These are phyloP conservation scores for Leptinotarsa rubiginosa DNA, from an alignment of 2,888 invertebrate genomes.

Conservation along the genomic window DNA sequence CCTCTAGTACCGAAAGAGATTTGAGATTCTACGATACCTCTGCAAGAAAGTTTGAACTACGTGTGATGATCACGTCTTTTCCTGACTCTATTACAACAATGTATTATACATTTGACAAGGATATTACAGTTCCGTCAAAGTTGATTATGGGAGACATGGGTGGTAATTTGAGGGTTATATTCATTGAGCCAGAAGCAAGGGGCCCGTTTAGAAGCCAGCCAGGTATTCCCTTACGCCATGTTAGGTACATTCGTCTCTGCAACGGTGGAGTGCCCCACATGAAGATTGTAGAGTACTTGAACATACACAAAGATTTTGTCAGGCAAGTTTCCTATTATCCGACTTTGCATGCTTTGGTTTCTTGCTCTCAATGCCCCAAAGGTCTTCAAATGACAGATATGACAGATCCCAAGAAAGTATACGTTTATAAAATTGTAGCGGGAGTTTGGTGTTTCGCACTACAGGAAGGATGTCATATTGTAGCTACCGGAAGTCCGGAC, in stretches of 20 bases:
- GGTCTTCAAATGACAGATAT: slow-evolving; percentile 74
- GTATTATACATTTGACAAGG: slow-evolving; percentile 73
- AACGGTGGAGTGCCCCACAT: slow-evolving; percentile 57
- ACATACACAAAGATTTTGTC: slow-evolving; percentile 62
- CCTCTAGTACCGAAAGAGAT: slow-evolving; percentile 82
- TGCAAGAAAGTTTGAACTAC: slow-evolving; percentile 78
- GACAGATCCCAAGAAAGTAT: slow-evolving; percentile 40
- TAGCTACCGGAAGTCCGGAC: slow-evolving; percentile 82
- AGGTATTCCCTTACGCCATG: slow-evolving; percentile 71
- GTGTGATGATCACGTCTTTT: slow-evolving; percentile 77
- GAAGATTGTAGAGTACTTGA: slow-evolving; percentile 46
- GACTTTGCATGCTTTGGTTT: slow-evolving; percentile 76
- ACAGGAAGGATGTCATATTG: slow-evolving; percentile 69
- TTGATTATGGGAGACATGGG: slow-evolving; percentile 80
- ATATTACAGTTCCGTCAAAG: slow-evolving; percentile 71
- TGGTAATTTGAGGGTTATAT: slow-evolving; percentile 76
- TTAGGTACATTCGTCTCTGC: slow-evolving; percentile 68
- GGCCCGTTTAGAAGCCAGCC: slow-evolving; percentile 80
- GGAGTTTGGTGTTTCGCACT: slow-evolving; percentile 75
- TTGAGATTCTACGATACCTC: slow-evolving; percentile 82
- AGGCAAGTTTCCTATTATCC: slow-evolving; percentile 77
- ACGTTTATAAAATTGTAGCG: slow-evolving; percentile 69
- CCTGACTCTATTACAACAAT: slow-evolving; percentile 70
- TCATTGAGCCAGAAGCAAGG: slow-evolving; percentile 72
- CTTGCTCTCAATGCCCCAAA: slow-evolving; percentile 66